Percentiles rank a stretch among this genome's conserved stretches.
Conservation (phyloP, 2,888 invertebrate species). For the Marasmarcha lunaedactyla region DNA sequence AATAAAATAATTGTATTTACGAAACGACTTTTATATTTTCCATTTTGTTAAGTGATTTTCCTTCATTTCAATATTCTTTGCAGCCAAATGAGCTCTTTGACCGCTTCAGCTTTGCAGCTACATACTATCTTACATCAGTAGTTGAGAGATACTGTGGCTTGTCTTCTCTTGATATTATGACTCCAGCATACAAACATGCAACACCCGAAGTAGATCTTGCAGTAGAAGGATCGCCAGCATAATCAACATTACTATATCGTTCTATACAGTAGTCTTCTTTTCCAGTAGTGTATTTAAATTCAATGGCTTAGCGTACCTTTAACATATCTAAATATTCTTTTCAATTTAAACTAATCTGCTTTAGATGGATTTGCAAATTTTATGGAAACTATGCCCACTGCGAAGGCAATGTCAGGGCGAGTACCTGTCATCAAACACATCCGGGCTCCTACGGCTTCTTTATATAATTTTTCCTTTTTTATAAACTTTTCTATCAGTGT, state of each 20-base stretch:
- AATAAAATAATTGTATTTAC: too few relatives aligned
- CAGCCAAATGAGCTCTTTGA: background rate
- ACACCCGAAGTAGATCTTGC: background rate
- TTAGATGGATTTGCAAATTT: background rate
- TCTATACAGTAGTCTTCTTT: too few relatives aligned
- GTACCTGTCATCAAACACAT: background rate
- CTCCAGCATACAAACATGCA: background rate
- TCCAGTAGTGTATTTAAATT: background rate
- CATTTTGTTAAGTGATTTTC: too few relatives aligned
- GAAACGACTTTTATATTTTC: too few relatives aligned
- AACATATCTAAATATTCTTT: background rate
- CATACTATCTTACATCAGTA: background rate
- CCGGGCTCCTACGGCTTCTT: background rate
- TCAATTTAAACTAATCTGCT: background rate
- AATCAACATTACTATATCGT: background rate
- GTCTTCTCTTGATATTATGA: background rate
- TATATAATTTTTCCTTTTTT: background rate
- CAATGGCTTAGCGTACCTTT: background rate
- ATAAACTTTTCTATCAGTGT: background rate
- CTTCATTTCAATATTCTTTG: background rate
- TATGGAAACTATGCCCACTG: background rate
- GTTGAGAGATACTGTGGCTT: background rate
- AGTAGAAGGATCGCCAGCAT: background rate
- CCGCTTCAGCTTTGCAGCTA: background rate
- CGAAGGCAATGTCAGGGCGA: background rate